Base-by-base conservation (phyloP, 2,113 vertebrate species). In the Neotragus pygmaeus region DNA sequence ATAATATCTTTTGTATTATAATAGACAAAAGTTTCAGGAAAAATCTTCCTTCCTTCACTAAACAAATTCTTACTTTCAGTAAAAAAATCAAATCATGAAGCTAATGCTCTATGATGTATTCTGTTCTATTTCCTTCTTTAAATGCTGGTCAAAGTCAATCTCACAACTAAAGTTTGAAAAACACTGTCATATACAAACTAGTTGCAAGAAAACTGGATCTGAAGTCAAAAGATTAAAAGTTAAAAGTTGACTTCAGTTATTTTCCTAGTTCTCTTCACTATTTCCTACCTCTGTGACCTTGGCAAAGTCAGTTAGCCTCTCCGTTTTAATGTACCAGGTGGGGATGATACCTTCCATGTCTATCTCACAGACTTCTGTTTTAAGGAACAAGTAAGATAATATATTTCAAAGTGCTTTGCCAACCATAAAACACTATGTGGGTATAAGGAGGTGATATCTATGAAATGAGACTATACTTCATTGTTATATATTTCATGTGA, bases 381-480 rank as follows among this genome's bases (percentile, higher is more conserved):
- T 91, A 94, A 93, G 58, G 25, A 97, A 33, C 75, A 96, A 97
- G 93, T 9, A 23, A 94, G 77, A 97, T 90, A 96, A 97, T 88
- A 66, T 95, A 93, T 95, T 96, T 96, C 80, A 91, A 93, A 97
- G 80, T 95, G 66, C 70, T 97, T 96, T 88, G 85, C 88, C 92
- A 97, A 88, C 81, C 85, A 84, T 95, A 90, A 96, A 98, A 96
- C 66, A 94, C 85, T 91, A 16, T 90, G 23, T 84, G 94, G 88
- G 85, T 95, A 14, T 92, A 90, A 96, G 82, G 55, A 96, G 60
- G 66, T 96, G 60, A 97, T 96, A 97, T 92, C 91, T 0, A 4
- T 98, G 93, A 97, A 98, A 92, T 94, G 86, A 98, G n/a, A 91
- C 85, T 96, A 91, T 96, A 89, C 23, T 93, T 83, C 95, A 98